Base-by-base conservation (phyloP, 2,113 vertebrate species). In the Gymnorhina tibicen region DNA sequence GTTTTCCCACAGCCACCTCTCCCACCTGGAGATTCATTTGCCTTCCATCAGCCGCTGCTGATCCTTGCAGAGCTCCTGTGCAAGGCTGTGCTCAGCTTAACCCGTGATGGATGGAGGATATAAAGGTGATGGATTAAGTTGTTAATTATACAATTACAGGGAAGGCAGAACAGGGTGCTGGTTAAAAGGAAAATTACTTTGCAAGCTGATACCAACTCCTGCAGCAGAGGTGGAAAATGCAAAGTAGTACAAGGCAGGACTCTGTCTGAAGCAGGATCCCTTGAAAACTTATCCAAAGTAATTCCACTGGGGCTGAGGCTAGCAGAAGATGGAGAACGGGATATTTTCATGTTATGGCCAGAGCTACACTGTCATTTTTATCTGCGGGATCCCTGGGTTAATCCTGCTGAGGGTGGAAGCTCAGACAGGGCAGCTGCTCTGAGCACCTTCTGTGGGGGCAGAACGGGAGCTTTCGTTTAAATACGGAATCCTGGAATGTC, bases 91-190 rank as follows among this genome's bases (percentile, higher is more conserved):
- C 73, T 81, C 55, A 80, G 19, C 76, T 86, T 33, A 46, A 89
- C 66, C 53, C 13, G 0, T 69, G 93, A 72, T 39, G 62, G 70
- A 92, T 90, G 70, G 41, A 23, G 59, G 76, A 30, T 53, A 53
- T 77, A 87, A 89, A 91, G 64, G 87, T 94, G 91, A 89, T 80
- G 80, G 68, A 89, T 90, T 47, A 44, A 87, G 58, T 46, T 76
- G 85, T 68, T 96, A 91, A 93, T 87, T 87, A 76, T 18, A 72
- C 41, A 75, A 15, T 94, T 91, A 90, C 41, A 77, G 28, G 18
- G 44, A 59, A 90, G 70, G 28, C 79, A 44, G 85, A 59, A 85
- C 78, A 87, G 32, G 24, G 41, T 79, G 58, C 66, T 69, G 16
- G 37, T 52, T 72, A 85, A 78, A 82, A 60, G 21, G 63, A 37